Conservation (phyloP, 1,140 invertebrate species). For the Drosophila nigromelanica region DNA sequence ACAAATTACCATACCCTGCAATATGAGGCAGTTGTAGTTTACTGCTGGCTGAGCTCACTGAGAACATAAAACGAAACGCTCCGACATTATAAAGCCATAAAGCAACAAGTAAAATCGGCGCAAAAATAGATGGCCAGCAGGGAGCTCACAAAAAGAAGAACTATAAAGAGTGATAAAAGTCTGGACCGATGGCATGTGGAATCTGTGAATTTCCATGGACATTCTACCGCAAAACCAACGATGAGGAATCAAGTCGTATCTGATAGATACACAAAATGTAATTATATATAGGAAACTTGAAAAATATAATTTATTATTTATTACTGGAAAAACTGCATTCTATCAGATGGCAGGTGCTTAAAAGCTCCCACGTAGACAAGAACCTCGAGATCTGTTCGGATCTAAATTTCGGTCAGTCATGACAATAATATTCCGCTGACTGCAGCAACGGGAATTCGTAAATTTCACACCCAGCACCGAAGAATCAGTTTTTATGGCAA, state of each 20-base stretch:
- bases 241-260: too few relatives aligned
- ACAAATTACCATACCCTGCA: slow-evolving; percentile 31
- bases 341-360: slow-evolving; percentile 62
- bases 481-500: slow-evolving; percentile 62
- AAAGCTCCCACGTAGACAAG: slow-evolving; percentile 34
- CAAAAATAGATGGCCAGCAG: slow-evolving; percentile 56
- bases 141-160: slow-evolving; percentile 19
- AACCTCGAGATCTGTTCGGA: slow-evolving; percentile 8
- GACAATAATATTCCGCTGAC: slow-evolving; percentile 25
- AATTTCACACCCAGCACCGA: slow-evolving; percentile 38
- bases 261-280: too few relatives aligned
- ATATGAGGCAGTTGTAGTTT: slow-evolving; percentile 63
- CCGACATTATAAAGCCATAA: slow-evolving; percentile 76
- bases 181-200: background rate
- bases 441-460: slow-evolving; percentile 46
- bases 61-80: slow-evolving; percentile 70
- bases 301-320: slow-evolving; percentile 40
- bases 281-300: too few relatives aligned
- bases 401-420: slow-evolving; percentile 17
- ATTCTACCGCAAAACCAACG: slow-evolving; percentile 15
- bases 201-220: slow-evolving; percentile 33
- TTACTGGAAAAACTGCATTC: slow-evolving; percentile 53
- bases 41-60: slow-evolving; percentile 34
- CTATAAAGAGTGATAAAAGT: slow-evolving; percentile 31
- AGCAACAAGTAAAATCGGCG: slow-evolving; percentile 70